Evolutionary conservation across 2,113 vertebrate species (phyloP), one percentile per base, ranked within the genome.

Genomic region (Vanacampus margaritifer): DNA sequence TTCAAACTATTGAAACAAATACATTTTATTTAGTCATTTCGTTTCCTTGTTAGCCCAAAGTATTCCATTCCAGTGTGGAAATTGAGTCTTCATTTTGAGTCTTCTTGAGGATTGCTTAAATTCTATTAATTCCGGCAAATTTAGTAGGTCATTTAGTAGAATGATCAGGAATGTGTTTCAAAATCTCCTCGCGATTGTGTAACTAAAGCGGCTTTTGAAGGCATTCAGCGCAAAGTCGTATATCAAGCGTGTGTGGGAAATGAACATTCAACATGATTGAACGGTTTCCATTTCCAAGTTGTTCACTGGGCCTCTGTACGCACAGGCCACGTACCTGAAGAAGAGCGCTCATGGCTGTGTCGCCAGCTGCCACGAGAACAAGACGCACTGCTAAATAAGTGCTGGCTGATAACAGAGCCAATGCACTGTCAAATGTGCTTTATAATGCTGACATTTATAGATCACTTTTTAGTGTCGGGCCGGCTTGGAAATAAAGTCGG

Each of bases 401-500:
- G 80, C 70, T 65, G 75, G 75, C 85, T 88, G 91, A 90, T 92
- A 90, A 91, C 80, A 71, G 79, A 69, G 78, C 74, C 88, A 88
- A 90, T 72, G 86, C 88, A 84, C 83, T 87, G 89, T 92, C 89
- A 91, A 87, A 90, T 82, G 83, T 79, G 86, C 86, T 90, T 86
- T 86, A 84, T 85, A 79, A 84, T 84, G 87, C 84, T 90, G 91
- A 92, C 90, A 89, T 93, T 92, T 92, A 92, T 92, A 88, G 86
- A 92, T 89, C 86, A 87, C 91, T 90, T 90, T 91, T 91, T 89
- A 90, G 88, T 86, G 86, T 80, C 50, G 83, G 79, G 79, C 89
- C 64, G 65, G 84, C 86, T 89, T 88, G 84, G 87, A 91, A 91
- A 91, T 91, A 92, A 93, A 91, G 89, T 89, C 84, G 76, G 82